phyloP scores from a whole-genome alignment of 2,113 vertebrate species.

The Ceyx cyanopectus region DNA sequence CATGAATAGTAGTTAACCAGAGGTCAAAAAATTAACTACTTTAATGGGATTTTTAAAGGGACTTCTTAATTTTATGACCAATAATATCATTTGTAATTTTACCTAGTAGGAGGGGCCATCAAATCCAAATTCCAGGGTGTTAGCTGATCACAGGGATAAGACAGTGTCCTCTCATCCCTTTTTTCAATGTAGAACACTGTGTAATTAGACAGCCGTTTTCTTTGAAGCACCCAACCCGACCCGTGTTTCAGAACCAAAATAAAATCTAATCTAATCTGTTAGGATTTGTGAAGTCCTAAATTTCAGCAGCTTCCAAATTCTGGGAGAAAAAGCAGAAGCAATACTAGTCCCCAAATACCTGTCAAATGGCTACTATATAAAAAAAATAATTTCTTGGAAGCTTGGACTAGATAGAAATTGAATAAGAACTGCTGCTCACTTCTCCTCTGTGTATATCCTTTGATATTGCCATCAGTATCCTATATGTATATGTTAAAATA shows the following conservation, averaged over 20 bases:
- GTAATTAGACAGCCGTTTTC: slow-evolving; percentile 48
- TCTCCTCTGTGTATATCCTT: neutral
- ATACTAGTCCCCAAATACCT: neutral
- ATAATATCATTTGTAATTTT: slow-evolving; percentile 36
- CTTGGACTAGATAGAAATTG: neutral
- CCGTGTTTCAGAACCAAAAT: neutral
- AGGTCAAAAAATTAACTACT: slow-evolving; percentile 44
- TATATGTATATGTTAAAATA: neutral
- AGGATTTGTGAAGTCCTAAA: neutral
- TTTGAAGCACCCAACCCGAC: neutral
- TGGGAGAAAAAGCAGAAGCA: neutral
- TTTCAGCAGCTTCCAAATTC: neutral
- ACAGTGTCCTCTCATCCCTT: slow-evolving; percentile 18
- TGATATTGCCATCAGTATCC: neutral
- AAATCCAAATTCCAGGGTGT: slow-evolving; percentile 12
- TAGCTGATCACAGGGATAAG: slow-evolving; percentile 32
- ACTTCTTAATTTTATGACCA: slow-evolving; percentile 47
- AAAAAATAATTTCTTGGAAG: neutral
- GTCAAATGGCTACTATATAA: neutral
- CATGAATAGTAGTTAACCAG: slow-evolving; percentile 1
- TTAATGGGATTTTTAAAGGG: slow-evolving; percentile 26
- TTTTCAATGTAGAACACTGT: neutral
- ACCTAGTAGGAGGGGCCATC: neutral
- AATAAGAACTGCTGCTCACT: neutral
- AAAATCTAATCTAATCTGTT: neutral